These are phyloP conservation scores for Xanthostigma xanthostigma DNA, from an alignment of 2,888 invertebrate genomes.

Conservation along the genomic window DNA sequence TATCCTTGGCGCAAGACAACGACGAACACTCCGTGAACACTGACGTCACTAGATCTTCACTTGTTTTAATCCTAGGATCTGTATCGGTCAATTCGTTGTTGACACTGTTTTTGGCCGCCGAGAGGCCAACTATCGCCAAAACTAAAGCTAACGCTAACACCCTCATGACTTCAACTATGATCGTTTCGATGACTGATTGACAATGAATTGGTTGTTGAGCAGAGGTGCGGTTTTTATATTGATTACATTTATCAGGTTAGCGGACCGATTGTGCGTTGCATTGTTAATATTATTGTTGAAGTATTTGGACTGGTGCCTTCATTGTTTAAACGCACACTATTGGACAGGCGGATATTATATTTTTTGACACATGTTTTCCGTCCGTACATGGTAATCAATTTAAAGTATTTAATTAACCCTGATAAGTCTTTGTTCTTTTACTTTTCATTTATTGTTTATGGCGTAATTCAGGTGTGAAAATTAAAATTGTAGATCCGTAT, in stretches of 20 bases:
- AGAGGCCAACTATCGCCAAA: slow-evolving; percentile 34
- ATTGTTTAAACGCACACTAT: neutral
- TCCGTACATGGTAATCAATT: too few species aligned
- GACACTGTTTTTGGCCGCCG: slow-evolving; percentile 36
- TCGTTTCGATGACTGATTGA: neutral
- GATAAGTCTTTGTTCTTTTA: too few species aligned
- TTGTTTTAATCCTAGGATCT: slow-evolving; percentile 40
- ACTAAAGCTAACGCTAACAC: slow-evolving; percentile 27
- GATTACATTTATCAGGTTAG: slow-evolving; percentile 37
- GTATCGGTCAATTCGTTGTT: slow-evolving; percentile 34
- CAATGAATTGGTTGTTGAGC: neutral
- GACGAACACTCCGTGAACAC: slow-evolving; percentile 62
- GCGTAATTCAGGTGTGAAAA: too few species aligned
- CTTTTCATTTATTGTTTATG: too few species aligned
- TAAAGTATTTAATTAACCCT: too few species aligned
- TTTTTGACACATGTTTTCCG: too few species aligned
- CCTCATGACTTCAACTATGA: slow-evolving; percentile 20
- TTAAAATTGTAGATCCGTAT: too few species aligned
- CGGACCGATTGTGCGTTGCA: slow-evolving; percentile 25
- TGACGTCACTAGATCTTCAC: slow-evolving; percentile 54
- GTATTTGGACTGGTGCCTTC: neutral
- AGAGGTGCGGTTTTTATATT: slow-evolving; percentile 51
- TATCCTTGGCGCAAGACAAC: slow-evolving; percentile 57
- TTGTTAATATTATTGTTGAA: slow-evolving; percentile 18
- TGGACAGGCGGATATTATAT: neutral